Conservation (phyloP, 2,797 vertebrate genomes). For the Mormyrus hasselquistii region DNA sequence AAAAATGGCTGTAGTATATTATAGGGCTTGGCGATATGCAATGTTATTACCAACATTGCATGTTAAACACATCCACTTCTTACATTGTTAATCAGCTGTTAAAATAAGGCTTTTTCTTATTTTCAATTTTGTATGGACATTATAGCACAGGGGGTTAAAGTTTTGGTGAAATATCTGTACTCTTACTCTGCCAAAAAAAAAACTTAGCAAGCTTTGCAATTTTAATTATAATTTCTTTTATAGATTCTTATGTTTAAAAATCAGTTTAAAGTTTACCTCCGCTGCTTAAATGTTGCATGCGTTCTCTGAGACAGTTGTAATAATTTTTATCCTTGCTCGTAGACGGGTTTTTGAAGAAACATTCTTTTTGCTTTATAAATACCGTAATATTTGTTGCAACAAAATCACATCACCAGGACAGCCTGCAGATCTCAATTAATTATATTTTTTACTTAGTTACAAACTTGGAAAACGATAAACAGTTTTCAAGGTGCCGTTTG, state of each 20-base stretch:
- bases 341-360: not conserved
- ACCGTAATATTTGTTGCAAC: not conserved
- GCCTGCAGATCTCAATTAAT: not conserved
- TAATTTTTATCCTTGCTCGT: not conserved
- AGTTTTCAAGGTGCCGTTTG: not conserved
- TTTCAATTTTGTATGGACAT: not conserved
- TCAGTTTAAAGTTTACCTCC: not conserved
- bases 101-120: not conserved
- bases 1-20: not conserved
- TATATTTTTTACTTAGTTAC: not conserved
- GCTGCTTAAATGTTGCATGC: not conserved
- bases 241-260: not conserved
- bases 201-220: not conserved
- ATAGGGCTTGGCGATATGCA: not conserved
- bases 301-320: not conserved
- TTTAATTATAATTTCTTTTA: not conserved
- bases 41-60: not conserved
- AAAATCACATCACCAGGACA: not conserved
- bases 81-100: not conserved
- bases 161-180: not conserved
- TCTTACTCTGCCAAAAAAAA: not conserved
- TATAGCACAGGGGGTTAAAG: not conserved
- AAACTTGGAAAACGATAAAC: not conserved
- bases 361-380: not conserved
- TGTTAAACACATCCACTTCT: not conserved